Conservation (phyloP, 23 tunicate species). For the Phallusia fumigata region DNA sequence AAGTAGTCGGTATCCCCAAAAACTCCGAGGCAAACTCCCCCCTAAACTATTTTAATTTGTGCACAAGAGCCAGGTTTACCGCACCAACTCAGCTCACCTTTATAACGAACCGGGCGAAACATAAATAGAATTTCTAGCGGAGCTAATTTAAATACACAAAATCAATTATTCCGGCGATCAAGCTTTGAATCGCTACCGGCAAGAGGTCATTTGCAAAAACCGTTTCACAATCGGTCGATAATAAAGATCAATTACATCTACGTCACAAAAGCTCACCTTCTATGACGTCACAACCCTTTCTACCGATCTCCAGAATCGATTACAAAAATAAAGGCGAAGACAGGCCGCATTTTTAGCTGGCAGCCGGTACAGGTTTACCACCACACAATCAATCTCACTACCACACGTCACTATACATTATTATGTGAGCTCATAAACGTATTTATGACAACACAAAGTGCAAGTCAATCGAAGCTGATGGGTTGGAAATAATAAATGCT, state of each 20-base stretch:
- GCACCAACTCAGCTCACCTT: too few species aligned
- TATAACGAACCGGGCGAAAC: too few species aligned
- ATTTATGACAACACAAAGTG: neutral
- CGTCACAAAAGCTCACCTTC: neutral
- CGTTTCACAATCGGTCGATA: too few species aligned
- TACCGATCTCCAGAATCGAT: neutral
- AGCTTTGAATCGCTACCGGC: too few species aligned
- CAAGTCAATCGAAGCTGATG: neutral
- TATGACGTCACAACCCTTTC: neutral
- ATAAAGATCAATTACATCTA: neutral
- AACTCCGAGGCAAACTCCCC: too few species aligned
- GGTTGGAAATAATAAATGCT: neutral
- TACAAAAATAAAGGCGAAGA: neutral
- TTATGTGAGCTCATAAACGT: neutral
- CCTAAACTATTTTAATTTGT: too few species aligned
- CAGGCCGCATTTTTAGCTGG: neutral
- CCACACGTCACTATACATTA: neutral
- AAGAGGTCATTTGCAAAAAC: too few species aligned
- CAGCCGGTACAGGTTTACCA: neutral
- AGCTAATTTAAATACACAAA: too few species aligned
- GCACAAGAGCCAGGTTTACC: too few species aligned
- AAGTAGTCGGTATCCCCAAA: too few species aligned
- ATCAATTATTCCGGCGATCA: too few species aligned
- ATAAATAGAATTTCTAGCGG: too few species aligned
- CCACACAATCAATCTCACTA: neutral